Evolutionary conservation across 2,113 vertebrate species (phyloP).

Genomic region (Todiramphus chloris): DNA sequence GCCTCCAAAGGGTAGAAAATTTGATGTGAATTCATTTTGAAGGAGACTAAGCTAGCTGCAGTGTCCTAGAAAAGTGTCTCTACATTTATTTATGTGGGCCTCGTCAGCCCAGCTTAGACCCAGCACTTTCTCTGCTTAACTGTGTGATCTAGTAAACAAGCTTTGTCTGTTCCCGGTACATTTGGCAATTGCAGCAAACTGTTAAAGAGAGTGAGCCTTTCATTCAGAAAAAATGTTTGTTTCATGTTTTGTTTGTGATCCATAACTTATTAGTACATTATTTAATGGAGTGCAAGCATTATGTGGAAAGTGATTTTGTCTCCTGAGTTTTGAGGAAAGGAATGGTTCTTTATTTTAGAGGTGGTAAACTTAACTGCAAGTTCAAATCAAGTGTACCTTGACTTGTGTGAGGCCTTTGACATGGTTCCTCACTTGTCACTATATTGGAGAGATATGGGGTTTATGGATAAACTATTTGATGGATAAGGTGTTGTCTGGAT

Average conservation of each 20-base stretch:
- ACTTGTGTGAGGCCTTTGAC: not conserved
- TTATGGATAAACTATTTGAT: not conserved
- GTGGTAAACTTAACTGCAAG: not conserved
- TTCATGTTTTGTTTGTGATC: slow-evolving; percentile 5
- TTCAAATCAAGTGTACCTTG: not conserved
- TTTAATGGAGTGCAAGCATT: not conserved
- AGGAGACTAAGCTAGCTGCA: not conserved
- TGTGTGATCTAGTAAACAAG: not conserved
- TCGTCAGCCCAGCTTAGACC: not conserved
- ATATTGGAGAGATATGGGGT: not conserved
- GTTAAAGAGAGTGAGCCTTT: not conserved
- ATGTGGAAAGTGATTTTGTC: not conserved
- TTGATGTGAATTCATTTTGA: not conserved
- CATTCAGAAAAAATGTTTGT: not conserved
- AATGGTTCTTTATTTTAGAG: not conserved
- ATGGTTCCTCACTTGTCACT: not conserved
- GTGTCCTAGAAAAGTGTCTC: not conserved
- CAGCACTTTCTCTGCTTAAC: not conserved
- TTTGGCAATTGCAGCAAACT: not conserved
- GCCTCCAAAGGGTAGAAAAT: not conserved
- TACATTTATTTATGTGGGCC: not conserved
- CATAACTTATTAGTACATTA: not conserved
- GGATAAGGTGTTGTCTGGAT: not conserved
- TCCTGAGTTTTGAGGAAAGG: not conserved
- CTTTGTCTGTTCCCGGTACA: not conserved